Evolutionary conservation across 2,888 invertebrate species (phyloP).

Genomic region (Notodonta dromedarius): DNA sequence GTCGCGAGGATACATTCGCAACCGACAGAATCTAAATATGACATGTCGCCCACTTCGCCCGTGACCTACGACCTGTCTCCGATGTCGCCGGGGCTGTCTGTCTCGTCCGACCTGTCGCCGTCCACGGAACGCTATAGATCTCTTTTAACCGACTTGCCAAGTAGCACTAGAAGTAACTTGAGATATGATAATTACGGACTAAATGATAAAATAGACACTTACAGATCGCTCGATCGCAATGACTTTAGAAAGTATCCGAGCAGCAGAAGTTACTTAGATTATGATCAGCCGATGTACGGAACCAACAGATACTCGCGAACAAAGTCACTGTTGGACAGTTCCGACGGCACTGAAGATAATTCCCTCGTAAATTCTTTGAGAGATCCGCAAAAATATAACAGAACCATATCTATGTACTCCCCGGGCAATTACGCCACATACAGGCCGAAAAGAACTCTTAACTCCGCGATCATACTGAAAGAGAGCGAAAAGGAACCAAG

Average conservation of each 20-base stretch:
- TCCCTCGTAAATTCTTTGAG: conserved; percentile 56
- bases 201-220: conserved; percentile 75
- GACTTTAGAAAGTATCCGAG: conserved; percentile 76
- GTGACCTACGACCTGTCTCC: conserved; percentile 71
- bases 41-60: conserved; percentile 72
- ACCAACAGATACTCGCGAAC: conserved; percentile 74
- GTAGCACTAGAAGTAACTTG: conserved; percentile 61
- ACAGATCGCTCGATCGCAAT: conserved; percentile 78
- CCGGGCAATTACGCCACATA: conserved; percentile 81
- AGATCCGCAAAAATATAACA: conserved; percentile 73
- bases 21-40: conserved; percentile 62
- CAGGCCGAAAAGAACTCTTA: conserved; percentile 76
- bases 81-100: conserved; percentile 71
- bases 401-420: conserved; percentile 78
- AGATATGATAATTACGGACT: conserved; percentile 70
- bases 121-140: conserved; percentile 76
- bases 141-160: conserved; percentile 65
- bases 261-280: conserved; percentile 70
- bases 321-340: conserved; percentile 73
- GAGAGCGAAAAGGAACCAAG: conserved; percentile 80
- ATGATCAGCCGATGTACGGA: conserved; percentile 73
- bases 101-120: conserved; percentile 70
- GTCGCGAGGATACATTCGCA: conserved; percentile 73
- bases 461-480: conserved; percentile 79
- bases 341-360: conserved; percentile 65